Conservation (phyloP, 2,113 vertebrate species). For the Actinemys pallida region DNA sequence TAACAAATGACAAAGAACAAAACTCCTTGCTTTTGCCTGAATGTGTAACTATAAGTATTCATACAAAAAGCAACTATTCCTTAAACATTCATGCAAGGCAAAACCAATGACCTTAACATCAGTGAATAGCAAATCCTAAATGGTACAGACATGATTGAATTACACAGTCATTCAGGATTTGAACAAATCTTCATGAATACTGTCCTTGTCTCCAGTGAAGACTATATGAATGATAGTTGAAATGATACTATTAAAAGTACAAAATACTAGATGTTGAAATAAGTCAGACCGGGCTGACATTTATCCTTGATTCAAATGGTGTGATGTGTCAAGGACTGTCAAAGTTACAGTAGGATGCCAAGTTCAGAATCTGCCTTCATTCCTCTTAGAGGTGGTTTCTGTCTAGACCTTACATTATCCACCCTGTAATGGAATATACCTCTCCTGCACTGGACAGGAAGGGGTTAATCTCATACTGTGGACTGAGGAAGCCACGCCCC, state of each 20-base stretch:
- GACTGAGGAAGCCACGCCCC: no score
- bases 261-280: not conserved
- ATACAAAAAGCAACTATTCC: not conserved
- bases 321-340: not conserved
- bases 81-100: not conserved
- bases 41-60: not conserved
- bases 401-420: not conserved
- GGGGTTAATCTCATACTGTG: no score
- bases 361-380: not conserved
- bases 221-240: not conserved
- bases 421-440: not conserved
- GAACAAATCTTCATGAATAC: not conserved
- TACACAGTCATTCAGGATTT: not conserved
- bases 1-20: not conserved
- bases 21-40: not conserved
- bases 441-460: no score
- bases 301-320: not conserved
- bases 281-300: not conserved
- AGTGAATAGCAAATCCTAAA: not conserved
- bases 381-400: not conserved
- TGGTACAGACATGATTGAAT: fast-evolving
- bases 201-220: not conserved
- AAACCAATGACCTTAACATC: not conserved
- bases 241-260: not conserved
- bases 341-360: not conserved